Base-by-base conservation (phyloP, 2,797 vertebrate genomes). In the Lutjanus campechanus region DNA sequence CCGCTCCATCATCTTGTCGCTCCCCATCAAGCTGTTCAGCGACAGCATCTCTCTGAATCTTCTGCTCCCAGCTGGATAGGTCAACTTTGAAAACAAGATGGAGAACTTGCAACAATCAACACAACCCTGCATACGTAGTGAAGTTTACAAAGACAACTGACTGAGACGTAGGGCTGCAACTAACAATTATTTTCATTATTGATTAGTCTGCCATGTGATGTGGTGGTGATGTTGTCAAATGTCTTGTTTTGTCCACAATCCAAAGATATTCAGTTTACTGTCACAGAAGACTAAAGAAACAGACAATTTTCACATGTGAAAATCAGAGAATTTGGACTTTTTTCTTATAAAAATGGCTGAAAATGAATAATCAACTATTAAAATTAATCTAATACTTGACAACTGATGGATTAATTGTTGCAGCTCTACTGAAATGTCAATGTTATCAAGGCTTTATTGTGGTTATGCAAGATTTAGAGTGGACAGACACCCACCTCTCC, bases 31-130 rank as follows among this genome's bases (percentile, higher is more conserved):
- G 91, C 36, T 77, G 92, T 78, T 94, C 93, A 1, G 93, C 94
- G 2, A 92, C 92, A 4, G 96, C 91, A 65, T 98, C 97, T 72
- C 95, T 95, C 64, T 97, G 96, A 65, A 98, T 98, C 93, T 98
- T 98, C 89, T 97, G 94, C 88, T 96, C 96, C 97, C 97, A 98
- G 93, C 96, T 98, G 85, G 93, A 96, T 76, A 98, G 85, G 86
- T 98, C 97, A 83, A 98, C 97, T 98, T 84, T 16, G 55, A 67
- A 61, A 81, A 58, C 12, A 76, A 36, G 12, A 72, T 13, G 40
- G 15, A 76, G 63, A 11, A 76, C 54, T 63, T 73, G 47, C 11
- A 8, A 79, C 16, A 5, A 75, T 70, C 19, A 74, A 41, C 16
- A 61, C 11, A 72, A 66, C 55, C 47, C 22, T 49, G 9, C 40